Base-by-base conservation (phyloP, 1,140 invertebrate species). In the Anoplolepis gracilipes region DNA sequence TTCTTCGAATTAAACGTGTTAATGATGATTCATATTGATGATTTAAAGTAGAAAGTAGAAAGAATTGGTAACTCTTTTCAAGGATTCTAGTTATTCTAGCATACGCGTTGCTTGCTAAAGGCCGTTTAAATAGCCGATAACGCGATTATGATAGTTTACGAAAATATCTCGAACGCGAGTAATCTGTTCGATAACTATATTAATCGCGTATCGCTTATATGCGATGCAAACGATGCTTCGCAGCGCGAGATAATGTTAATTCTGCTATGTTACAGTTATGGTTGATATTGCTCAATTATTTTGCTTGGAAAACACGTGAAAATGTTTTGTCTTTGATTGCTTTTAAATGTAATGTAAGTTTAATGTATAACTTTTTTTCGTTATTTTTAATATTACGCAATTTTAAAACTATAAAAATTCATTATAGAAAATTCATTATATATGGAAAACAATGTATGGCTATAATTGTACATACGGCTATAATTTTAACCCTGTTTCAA, bases 111-210 rank as follows among this genome's bases (percentile, higher is more conserved):
- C 25, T 19, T 33, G 55, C 55, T 42, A 33, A 64, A 39, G 25
- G 19, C 19, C 36, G 59, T 77, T 42, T 42, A 64, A 25, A 49
- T 64, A 64, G 39, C 57, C 42, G 57, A 30, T 64, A 77, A 77
- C 5, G 28, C 36, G 57, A 77, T 65, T 73, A 79, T 79, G 46
- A 49, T 49, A 81, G 57, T 57, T 73, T 72, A 72, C 13, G 46
- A 62, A 79, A 49, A 46, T 84, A n/a, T 30, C 19, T 76, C 59
- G 46, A 25, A 39, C 22, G 55, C 30, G 8, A 28, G 57, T 86
- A 87, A 87, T 87, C 55, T 87, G 36, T 65, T 86, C 76, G 25
- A 81, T 46, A 49, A 72, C 11, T 33, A 19, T 55, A 55, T 73
- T 73, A 73, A 73, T 73, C 7, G 28, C 36, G n/a, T 78, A 73